Evolutionary conservation across 1,140 invertebrate genomes (phyloP), one percentile per base, ranked within the genome.

Genomic region (Lamellibrachia luymesi): DNA sequence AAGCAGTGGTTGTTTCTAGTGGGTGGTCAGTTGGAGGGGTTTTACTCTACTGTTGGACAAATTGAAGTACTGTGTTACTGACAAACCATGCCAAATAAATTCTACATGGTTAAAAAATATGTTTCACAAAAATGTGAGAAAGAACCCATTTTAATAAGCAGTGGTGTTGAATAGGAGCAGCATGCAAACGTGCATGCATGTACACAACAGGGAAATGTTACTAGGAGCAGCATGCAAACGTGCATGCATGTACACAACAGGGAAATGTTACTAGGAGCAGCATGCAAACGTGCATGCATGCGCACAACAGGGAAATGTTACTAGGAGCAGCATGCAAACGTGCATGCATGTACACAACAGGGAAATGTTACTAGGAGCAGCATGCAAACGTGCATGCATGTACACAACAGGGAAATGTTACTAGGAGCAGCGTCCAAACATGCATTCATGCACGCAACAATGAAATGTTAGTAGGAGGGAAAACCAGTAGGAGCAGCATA

Each of bases 291-390:
- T 51, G 51, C 49, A 91, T 50, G 91, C 25, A 49, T 80, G 64
- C 64, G 6, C 51, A 91, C 91, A 38, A 2, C 91, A 51, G 51
- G n/a, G n/a, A n/a, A n/a, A n/a, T n/a, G n/a, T n/a, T n/a, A n/a
- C n/a, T n/a, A n/a, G n/a, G n/a, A n/a, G n/a, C n/a, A n/a, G n/a
- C n/a, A n/a, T n/a, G n/a, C n/a, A n/a, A n/a, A 91, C 8, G 2
- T 50, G 91, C 91, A 91, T 50, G 91, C 91, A 91, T 13, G 49
- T n/a, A n/a, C n/a, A n/a, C n/a, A n/a, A n/a, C n/a, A n/a, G n/a
- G n/a, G n/a, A n/a, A n/a, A n/a, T 1, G 38, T 38, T 38, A 56
- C 0, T 56, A 56, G 6, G 52, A 56, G 52, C 13, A 56, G 52
- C 13, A 13, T 7, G 52, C 52, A 56, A 7, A 38, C 38, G 1